phyloP scores from a whole-genome alignment of 2,113 vertebrate genomes.

The Percina caprodes region DNA sequence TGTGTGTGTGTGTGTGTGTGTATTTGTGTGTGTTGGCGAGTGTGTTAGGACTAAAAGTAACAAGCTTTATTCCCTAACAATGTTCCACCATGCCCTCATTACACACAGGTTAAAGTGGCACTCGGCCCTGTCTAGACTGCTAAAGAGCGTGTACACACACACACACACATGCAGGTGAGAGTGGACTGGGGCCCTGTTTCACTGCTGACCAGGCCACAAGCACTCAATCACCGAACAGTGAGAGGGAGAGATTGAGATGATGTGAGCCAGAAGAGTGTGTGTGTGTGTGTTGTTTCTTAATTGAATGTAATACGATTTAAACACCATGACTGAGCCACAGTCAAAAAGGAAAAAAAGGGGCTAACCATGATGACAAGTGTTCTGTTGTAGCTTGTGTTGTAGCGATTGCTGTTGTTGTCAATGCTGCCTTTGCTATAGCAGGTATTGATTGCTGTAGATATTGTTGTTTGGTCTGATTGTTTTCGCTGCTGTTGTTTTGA shows the following conservation, averaged over 20 bases:
- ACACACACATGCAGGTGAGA: conserved; percentile 54
- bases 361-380: neutral
- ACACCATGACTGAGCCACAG: neutral
- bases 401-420: no score
- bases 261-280: conserved; percentile 3
- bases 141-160: conserved; percentile 37
- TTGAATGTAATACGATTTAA: conserved; percentile 36
- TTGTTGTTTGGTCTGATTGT: neutral
- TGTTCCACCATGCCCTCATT: conserved; percentile 83
- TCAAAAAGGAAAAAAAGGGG: neutral
- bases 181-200: conserved; percentile 44
- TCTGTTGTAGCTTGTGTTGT: neutral
- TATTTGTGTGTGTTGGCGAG: conserved; percentile 26
- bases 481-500: no score
- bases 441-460: no score
- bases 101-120: conserved; percentile 82
- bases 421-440: neutral
- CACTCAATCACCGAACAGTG: conserved; percentile 69
- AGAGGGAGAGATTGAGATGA: conserved; percentile 47
- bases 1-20: conserved; percentile 27
- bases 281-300: conserved; percentile 35
- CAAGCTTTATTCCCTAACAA: conserved; percentile 82
- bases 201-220: conserved; percentile 54
- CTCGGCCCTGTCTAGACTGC: conserved; percentile 74
- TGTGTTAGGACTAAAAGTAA: conserved; percentile 77